These are phyloP conservation scores for Motacilla alba DNA, from an alignment of 2,113 vertebrate genomes.

Conservation along the genomic window DNA sequence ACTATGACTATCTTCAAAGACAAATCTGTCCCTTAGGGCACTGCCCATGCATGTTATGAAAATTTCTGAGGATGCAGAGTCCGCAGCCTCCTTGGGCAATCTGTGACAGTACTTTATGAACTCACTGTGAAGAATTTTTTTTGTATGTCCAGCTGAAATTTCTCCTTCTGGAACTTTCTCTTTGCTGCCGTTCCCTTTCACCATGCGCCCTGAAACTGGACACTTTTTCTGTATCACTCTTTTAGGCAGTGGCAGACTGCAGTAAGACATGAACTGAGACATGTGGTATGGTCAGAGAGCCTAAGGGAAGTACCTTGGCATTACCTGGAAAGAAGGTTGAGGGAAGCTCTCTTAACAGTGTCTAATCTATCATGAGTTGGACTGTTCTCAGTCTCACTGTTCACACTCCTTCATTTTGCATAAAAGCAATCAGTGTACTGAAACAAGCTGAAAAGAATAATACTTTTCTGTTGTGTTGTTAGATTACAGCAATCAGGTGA, in stretches of 20 bases:
- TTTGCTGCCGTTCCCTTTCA: neutral
- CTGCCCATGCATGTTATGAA: neutral
- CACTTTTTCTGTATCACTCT: neutral
- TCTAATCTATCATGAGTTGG: neutral
- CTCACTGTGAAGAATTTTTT: neutral
- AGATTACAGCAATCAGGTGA: neutral
- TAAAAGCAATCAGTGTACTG: neutral
- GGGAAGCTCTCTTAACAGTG: neutral
- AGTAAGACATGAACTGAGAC: neutral
- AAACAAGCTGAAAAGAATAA: neutral
- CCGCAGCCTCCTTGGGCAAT: neutral
- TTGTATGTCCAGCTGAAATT: neutral
- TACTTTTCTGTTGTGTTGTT: neutral
- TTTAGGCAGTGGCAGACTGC: neutral
- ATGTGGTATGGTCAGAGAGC: neutral
- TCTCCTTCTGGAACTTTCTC: neutral
- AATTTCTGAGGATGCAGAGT: neutral
- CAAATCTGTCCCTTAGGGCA: neutral
- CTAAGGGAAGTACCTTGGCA: neutral
- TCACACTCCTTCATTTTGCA: neutral
- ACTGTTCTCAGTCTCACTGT: neutral
- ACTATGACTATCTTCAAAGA: neutral
- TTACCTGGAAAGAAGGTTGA: neutral
- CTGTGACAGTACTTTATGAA: neutral
- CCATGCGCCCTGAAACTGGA: fast-evolving